Percentiles rank a stretch among this genome's conserved stretches.
phyloP scores from a whole-genome alignment of 2,797 vertebrate genomes.

The Potorous gilbertii region DNA sequence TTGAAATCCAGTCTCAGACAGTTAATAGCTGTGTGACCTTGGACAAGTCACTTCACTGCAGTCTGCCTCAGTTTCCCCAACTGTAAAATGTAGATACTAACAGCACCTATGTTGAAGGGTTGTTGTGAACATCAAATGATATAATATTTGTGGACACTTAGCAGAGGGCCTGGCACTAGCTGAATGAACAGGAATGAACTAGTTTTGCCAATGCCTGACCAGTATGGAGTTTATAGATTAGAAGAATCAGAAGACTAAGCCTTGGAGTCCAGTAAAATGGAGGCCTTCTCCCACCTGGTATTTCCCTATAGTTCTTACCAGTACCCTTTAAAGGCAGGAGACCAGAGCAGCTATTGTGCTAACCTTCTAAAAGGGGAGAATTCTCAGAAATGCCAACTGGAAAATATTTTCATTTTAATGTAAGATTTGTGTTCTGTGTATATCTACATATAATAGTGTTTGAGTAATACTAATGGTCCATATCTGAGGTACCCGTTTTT shows the following conservation, averaged over 20 bases:
- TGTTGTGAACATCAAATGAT: background rate
- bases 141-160: background rate
- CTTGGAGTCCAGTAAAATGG: background rate
- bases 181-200: background rate
- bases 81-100: background rate
- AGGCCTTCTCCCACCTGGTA: background rate
- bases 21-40: background rate
- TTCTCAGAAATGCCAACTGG: slow-evolving; percentile 48
- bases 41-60: background rate
- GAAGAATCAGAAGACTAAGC: background rate
- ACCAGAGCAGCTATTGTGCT: background rate
- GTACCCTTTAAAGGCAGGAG: background rate
- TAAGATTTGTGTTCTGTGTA: slow-evolving; percentile 60
- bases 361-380: background rate
- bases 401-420: background rate
- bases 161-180: background rate
- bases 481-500: slow-evolving; percentile 59
- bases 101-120: background rate
- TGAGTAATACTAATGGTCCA: slow-evolving; percentile 63
- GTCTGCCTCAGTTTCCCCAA: background rate
- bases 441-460: slow-evolving; percentile 45
- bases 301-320: background rate
- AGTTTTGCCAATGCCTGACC: slow-evolving; percentile 23
- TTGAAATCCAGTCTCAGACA: background rate
- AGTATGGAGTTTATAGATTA: background rate